Evolutionary conservation across 2,888 invertebrate species (phyloP).

Genomic region (Schrankia costaestrigalis): DNA sequence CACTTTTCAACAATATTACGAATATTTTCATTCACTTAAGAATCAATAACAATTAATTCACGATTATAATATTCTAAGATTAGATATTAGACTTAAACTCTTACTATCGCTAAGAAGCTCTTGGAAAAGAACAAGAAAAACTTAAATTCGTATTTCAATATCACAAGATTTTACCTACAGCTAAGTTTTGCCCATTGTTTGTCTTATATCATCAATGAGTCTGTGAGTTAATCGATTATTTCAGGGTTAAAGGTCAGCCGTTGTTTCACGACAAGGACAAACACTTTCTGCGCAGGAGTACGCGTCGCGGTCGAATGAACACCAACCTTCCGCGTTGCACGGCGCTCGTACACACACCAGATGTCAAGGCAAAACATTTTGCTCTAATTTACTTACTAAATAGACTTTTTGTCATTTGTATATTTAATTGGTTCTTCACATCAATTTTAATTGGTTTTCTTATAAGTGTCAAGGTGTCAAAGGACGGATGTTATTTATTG

Average conservation of each 20-base stretch:
- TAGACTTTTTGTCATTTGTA: slow-evolving; percentile 22
- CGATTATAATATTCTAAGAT: too few relatives aligned
- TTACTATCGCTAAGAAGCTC: too few relatives aligned
- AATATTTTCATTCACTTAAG: too few relatives aligned
- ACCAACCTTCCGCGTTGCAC: slow-evolving; percentile 69
- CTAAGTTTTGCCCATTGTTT: slow-evolving; percentile 12
- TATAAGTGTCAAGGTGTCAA: slow-evolving; percentile 7
- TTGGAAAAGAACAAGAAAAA: too few relatives aligned
- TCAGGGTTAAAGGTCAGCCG: slow-evolving; percentile 60
- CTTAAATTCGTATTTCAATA: too few relatives aligned
- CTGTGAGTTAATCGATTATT: slow-evolving; percentile 28
- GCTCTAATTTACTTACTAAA: slow-evolving; percentile 42
- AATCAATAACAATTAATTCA: too few relatives aligned
- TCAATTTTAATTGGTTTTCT: slow-evolving; percentile 13
- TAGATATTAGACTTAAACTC: too few relatives aligned
- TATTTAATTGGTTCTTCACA: slow-evolving; percentile 30
- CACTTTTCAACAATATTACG: too few relatives aligned
- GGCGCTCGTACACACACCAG: slow-evolving; percentile 41
- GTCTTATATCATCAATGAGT: slow-evolving; percentile 15
- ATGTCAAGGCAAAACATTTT: slow-evolving; percentile 59
- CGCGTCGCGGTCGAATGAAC: slow-evolving; percentile 62
- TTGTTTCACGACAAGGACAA: slow-evolving; percentile 66
- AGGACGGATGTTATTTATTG: slow-evolving; percentile 2
- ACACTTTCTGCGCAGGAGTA: slow-evolving; percentile 75
- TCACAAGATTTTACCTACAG: background rate